Percentiles rank a stretch among this genome's conserved stretches.
phyloP scores from a whole-genome alignment of 2,888 invertebrate genomes.

The Hydroisotoma schaefferi region DNA sequence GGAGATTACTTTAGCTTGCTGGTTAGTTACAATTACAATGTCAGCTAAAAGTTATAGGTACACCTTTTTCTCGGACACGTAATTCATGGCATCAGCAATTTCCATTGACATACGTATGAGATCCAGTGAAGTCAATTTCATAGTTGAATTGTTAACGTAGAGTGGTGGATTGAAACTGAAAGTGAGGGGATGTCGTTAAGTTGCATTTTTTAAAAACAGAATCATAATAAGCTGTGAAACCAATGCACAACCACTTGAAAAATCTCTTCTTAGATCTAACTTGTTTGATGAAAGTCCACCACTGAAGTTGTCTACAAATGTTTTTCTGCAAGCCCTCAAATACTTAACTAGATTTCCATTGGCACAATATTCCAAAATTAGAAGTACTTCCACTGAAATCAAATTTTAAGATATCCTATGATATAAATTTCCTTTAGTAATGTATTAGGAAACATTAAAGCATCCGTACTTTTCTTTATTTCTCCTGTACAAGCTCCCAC shows the following conservation, averaged over 20 bases:
- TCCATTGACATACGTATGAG: constrained; percentile 18
- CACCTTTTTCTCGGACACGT: constrained; percentile 24
- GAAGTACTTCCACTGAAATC: constrained; percentile 20
- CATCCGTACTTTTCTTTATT: constrained; percentile 19
- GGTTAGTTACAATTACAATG: background rate
- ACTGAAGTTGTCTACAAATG: constrained; percentile 20
- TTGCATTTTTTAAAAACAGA: no score
- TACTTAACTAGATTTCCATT: constrained; percentile 22
- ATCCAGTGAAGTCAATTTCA: constrained; percentile 16
- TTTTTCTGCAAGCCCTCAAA: constrained; percentile 6
- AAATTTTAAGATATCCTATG: constrained; percentile 1
- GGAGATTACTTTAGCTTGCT: background rate
- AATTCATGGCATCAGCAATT: constrained; percentile 23
- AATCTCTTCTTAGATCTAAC: no score
- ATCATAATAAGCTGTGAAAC: no score
- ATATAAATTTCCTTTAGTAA: background rate
- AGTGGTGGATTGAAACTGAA: no score
- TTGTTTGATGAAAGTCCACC: no score
- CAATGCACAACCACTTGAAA: no score
- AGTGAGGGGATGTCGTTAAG: background rate
- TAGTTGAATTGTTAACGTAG: constrained; percentile 15
- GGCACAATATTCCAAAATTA: constrained; percentile 26
- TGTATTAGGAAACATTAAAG: background rate
- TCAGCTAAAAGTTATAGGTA: background rate
- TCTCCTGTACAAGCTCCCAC: constrained; percentile 24